A percentile compares a stretch with the other conserved stretches of the same genome.
Evolutionary conservation across 2,888 invertebrate genomes (phyloP).

Genomic region (Stenotaenia linearis): DNA sequence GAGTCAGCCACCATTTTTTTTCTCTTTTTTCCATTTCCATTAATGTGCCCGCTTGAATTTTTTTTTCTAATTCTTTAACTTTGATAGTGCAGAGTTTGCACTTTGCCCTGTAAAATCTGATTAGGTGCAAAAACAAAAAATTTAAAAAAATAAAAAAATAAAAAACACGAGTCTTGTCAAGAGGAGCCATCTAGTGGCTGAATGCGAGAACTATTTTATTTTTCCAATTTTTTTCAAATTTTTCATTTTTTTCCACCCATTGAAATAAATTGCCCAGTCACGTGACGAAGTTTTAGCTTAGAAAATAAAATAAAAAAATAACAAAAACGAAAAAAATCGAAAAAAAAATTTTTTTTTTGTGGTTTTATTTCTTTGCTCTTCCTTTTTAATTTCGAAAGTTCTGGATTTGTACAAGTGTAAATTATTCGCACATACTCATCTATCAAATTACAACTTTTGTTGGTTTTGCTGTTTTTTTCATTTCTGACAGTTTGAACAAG

Average conservation of each 20-base stretch:
- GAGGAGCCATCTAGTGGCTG: not conserved
- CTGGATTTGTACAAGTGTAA: too few relatives aligned
- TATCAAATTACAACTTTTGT: too few relatives aligned
- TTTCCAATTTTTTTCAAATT: not conserved
- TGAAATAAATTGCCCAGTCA: not conserved
- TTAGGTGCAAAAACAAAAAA: not conserved
- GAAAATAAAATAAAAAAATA: not conserved
- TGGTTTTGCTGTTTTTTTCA: too few relatives aligned
- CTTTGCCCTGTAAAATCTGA: not conserved
- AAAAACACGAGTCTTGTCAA: not conserved
- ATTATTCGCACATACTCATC: too few relatives aligned
- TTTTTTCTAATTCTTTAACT: not conserved
- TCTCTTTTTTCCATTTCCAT: not conserved
- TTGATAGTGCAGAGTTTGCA: not conserved
- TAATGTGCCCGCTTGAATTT: not conserved
- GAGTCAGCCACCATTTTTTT: too few relatives aligned
- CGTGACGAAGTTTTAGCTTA: not conserved
- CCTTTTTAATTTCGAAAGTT: too few relatives aligned
- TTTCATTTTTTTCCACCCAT: not conserved
- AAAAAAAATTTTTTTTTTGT: too few relatives aligned
- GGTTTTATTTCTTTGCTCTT: too few relatives aligned
- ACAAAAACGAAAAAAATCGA: not conserved
- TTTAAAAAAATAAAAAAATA: too few relatives aligned
- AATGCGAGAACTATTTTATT: not conserved
- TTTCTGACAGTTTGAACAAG: too few relatives aligned